phyloP scores from a whole-genome alignment of 2,113 vertebrate genomes.

The Terrapene triunguis region DNA sequence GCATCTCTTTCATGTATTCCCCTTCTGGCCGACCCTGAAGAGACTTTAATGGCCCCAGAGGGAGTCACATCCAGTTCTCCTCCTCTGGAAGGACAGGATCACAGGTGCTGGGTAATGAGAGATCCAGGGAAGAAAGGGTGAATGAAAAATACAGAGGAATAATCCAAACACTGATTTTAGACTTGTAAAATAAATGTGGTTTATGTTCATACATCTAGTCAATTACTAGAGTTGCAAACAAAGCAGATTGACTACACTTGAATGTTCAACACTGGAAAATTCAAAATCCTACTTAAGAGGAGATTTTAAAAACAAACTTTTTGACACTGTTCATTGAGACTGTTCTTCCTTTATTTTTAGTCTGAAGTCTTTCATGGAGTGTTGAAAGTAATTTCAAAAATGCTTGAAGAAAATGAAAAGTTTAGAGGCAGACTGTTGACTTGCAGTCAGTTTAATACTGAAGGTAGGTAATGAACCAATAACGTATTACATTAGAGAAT shows the following conservation, averaged over 20 bases:
- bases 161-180: not conserved
- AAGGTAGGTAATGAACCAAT: constrained; percentile 68
- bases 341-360: constrained; percentile 73
- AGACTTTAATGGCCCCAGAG: not conserved
- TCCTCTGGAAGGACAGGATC: constrained; percentile 5
- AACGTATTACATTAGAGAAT: not conserved
- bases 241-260: not conserved
- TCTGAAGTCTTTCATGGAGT: constrained; percentile 79
- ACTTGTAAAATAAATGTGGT: not conserved
- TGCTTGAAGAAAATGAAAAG: constrained; percentile 89
- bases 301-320: not conserved
- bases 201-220: not conserved
- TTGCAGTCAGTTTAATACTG: constrained; percentile 59
- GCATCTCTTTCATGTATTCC: not conserved
- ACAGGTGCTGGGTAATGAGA: not conserved
- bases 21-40: not conserved
- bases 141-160: not conserved
- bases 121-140: not conserved
- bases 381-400: constrained; percentile 86
- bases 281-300: not conserved
- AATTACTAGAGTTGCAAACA: not conserved
- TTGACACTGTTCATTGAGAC: not conserved
- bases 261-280: not conserved
- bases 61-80: not conserved
- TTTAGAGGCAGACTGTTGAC: constrained; percentile 82